Conservation (phyloP, 2,888 invertebrate species). For the Pachydiplax longipennis region DNA sequence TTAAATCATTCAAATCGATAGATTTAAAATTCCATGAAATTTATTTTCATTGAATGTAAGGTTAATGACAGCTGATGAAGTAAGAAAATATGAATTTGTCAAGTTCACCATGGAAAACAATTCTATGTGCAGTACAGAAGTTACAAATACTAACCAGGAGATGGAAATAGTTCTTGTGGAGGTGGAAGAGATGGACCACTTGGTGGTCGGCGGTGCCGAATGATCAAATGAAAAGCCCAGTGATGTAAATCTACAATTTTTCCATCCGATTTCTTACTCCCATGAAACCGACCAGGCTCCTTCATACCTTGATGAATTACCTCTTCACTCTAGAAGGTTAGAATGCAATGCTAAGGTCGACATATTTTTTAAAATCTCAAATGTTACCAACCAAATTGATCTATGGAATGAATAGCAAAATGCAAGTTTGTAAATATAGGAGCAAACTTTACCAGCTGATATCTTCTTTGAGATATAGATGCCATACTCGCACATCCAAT, state of each 20-base stretch:
- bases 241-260: constrained; percentile 7
- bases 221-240: constrained; percentile 33
- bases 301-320: background rate
- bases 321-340: background rate
- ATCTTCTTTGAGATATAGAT: constrained; percentile 32
- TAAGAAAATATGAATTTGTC: too few relatives aligned
- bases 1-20: too few relatives aligned
- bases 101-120: too few relatives aligned
- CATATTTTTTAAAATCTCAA: too few relatives aligned
- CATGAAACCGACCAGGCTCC: background rate
- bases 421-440: background rate
- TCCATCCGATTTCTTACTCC: background rate
- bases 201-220: constrained; percentile 9
- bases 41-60: too few relatives aligned
- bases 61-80: too few relatives aligned
- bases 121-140: background rate
- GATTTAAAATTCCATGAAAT: too few relatives aligned
- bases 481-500: constrained; percentile 50
- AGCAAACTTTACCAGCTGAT: background rate
- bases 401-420: background rate
- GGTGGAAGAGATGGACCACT: constrained; percentile 24
- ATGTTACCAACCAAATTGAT: too few relatives aligned
- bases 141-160: background rate
- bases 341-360: background rate
- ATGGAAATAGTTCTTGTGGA: constrained; percentile 14